Conservation (phyloP, 2,888 invertebrate genomes). For the Lobophora halterata region DNA sequence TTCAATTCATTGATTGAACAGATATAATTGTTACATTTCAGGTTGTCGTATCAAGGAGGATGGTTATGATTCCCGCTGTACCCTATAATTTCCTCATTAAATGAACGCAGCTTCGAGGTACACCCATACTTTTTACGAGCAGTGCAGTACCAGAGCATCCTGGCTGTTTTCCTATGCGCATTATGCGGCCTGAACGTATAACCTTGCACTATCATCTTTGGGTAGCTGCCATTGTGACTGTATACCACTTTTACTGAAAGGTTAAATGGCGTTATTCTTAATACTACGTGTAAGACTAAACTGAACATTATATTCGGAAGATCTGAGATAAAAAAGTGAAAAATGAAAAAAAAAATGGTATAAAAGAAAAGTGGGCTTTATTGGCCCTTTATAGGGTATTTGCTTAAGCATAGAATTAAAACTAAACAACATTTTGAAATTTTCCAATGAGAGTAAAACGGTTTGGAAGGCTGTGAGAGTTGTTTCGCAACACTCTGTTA, state of each 20-base stretch:
- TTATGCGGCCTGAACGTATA: constrained; percentile 70
- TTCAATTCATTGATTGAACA: no score
- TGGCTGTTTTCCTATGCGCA: constrained; percentile 67
- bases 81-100: constrained; percentile 55
- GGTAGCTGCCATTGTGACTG: constrained; percentile 56
- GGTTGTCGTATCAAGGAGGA: constrained; percentile 18
- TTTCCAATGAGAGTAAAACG: no score
- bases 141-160: constrained; percentile 69
- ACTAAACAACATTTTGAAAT: no score
- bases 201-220: constrained; percentile 61
- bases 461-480: no score
- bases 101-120: constrained; percentile 59
- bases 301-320: no score
- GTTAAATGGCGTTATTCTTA: constrained; percentile 15
- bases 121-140: constrained; percentile 60
- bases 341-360: no score
- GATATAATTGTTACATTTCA: no score
- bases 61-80: constrained; percentile 62
- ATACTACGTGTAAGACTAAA: not conserved
- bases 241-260: constrained; percentile 31
- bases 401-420: no score
- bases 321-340: no score
- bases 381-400: no score
- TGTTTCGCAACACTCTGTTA: no score
- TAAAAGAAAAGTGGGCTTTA: no score